Evolutionary conservation across 1,140 invertebrate species (phyloP).

Genomic region (Drosophila pectinifera): DNA sequence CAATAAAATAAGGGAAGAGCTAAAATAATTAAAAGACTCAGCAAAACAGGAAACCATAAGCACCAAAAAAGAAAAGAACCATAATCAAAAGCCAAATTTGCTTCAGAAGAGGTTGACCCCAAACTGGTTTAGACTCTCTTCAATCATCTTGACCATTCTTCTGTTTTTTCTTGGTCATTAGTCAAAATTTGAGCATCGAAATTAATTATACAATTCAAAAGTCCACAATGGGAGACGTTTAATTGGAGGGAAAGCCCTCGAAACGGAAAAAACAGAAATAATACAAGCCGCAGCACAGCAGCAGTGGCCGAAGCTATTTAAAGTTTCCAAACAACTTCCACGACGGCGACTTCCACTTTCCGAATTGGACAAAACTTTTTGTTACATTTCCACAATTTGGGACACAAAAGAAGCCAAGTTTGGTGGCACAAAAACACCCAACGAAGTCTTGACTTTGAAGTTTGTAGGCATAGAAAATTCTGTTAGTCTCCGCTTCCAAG

Average conservation of each 20-base stretch:
- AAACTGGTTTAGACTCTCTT: constrained; percentile 21
- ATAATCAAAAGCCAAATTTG: constrained; percentile 31
- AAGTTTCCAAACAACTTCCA: constrained; percentile 59
- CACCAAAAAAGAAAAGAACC: neutral
- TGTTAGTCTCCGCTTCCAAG: constrained; percentile 3
- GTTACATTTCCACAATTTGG: constrained; percentile 42
- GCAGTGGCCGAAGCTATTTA: constrained; percentile 54
- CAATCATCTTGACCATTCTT: constrained; percentile 49
- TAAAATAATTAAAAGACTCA: constrained; percentile 69
- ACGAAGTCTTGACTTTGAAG: constrained; percentile 48
- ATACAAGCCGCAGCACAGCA: constrained; percentile 39
- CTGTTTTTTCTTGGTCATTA: constrained; percentile 71
- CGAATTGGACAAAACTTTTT: constrained; percentile 61
- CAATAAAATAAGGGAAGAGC: constrained; percentile 57
- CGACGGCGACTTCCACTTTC: constrained; percentile 68
- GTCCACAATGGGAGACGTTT: constrained; percentile 70
- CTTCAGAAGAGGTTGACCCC: constrained; percentile 17
- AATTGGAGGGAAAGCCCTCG: constrained; percentile 75
- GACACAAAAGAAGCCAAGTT: constrained; percentile 42
- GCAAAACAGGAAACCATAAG: constrained; percentile 48
- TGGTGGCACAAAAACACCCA: constrained; percentile 6
- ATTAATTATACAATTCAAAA: constrained; percentile 57
- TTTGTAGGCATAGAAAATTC: constrained; percentile 41
- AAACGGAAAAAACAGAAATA: constrained; percentile 29
- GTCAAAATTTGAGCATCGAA: constrained; percentile 74